Evolutionary conservation across 2,113 vertebrate species (phyloP).

Genomic region (Megaceryle torquata): DNA sequence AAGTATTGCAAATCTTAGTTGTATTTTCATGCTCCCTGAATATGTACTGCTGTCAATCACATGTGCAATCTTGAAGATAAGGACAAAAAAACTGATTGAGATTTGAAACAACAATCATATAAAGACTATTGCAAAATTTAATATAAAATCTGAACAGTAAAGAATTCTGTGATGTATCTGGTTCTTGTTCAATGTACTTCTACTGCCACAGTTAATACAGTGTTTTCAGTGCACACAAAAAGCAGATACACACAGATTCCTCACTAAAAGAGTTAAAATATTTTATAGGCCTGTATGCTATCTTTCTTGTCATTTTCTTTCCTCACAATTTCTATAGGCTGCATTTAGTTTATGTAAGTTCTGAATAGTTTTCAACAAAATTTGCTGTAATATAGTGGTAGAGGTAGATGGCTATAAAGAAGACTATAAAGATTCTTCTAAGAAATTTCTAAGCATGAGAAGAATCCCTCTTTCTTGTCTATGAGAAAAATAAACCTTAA

Average conservation of each 20-base stretch:
- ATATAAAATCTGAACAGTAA: slow-evolving; percentile 43
- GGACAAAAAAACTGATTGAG: slow-evolving; percentile 30
- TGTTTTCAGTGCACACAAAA: slow-evolving; percentile 24
- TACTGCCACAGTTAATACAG: slow-evolving; percentile 62
- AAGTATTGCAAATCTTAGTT: background rate
- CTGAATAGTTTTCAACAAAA: background rate
- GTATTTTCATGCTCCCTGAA: background rate
- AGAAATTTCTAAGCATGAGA: background rate
- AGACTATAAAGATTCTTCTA: background rate
- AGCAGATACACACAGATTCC: slow-evolving; percentile 38
- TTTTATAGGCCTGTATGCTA: slow-evolving; percentile 5
- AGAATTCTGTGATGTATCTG: slow-evolving; percentile 63
- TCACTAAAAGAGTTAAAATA: slow-evolving; percentile 40
- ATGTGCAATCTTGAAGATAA: background rate
- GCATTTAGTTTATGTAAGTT: background rate
- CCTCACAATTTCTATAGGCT: background rate
- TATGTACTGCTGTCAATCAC: background rate
- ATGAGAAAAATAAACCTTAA: background rate
- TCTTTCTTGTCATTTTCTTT: background rate
- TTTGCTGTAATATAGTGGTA: background rate
- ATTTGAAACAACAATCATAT: slow-evolving; percentile 33
- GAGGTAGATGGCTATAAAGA: background rate
- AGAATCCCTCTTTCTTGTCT: background rate
- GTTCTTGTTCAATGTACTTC: slow-evolving; percentile 68
- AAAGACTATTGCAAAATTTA: slow-evolving; percentile 31